These are phyloP conservation scores for Enteromius treurensis DNA, from an alignment of 2,797 vertebrate genomes.

Conservation along the genomic window DNA sequence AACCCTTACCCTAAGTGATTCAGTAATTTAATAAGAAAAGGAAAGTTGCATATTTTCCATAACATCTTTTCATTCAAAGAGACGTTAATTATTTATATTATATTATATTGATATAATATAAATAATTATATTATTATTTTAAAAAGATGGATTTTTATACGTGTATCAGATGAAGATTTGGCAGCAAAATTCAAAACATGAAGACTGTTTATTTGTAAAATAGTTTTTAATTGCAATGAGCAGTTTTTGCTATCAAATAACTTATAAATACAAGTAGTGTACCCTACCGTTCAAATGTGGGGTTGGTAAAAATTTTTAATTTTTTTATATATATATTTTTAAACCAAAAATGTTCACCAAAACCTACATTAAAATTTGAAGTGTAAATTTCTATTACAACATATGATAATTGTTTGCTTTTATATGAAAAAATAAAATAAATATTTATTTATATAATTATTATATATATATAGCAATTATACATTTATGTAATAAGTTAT, in stretches of 20 bases:
- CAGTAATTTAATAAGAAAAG: background rate
- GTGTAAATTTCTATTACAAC: background rate
- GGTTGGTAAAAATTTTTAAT: background rate
- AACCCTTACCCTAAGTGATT: background rate
- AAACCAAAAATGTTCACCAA: background rate
- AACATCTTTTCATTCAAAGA: background rate
- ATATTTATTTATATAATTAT: no score
- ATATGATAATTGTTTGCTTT: background rate
- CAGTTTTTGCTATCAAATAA: background rate
- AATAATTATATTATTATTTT: no score
- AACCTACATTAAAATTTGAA: background rate
- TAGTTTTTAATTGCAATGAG: background rate
- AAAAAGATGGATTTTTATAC: background rate
- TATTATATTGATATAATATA: no score
- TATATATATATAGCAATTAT: no score
- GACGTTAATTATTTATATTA: no score
- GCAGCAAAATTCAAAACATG: background rate
- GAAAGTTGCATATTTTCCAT: background rate
- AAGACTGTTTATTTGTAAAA: background rate
- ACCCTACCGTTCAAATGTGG: background rate
- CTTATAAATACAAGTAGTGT: background rate
- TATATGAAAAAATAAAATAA: no score
- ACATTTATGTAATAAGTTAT: no score
- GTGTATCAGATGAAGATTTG: background rate
- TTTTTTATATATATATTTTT: background rate